These are phyloP conservation scores for Apamea sordens DNA, from an alignment of 2,888 invertebrate genomes.

Conservation along the genomic window DNA sequence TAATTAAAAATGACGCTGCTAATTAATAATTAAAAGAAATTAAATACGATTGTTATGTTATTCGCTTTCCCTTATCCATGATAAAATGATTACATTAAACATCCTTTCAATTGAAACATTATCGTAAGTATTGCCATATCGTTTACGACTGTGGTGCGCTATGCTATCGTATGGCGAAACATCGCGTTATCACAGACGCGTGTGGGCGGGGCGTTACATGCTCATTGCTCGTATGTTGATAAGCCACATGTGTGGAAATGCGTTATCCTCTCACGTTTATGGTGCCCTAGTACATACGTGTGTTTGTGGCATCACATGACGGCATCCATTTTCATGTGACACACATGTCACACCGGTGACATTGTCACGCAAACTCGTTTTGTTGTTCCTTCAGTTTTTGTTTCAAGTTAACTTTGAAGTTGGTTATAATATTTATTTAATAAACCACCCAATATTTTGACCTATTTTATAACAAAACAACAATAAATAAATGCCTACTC, in stretches of 20 bases:
- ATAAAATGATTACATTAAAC: neutral
- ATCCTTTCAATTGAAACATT: neutral
- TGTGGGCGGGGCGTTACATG: slow-evolving; percentile 43
- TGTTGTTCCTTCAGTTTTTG: slow-evolving; percentile 35
- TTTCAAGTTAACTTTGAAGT: neutral
- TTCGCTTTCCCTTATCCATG: neutral
- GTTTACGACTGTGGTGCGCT: slow-evolving; percentile 3
- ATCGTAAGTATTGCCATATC: neutral
- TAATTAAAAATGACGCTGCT: neutral
- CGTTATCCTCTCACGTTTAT: slow-evolving; percentile 67
- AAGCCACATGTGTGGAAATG: slow-evolving; percentile 64
- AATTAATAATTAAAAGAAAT: neutral
- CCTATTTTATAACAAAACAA: neutral
- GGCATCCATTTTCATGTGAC: slow-evolving; percentile 78
- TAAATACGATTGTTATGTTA: no score
- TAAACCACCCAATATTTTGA: neutral
- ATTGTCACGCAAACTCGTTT: slow-evolving; percentile 56
- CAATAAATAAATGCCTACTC: neutral
- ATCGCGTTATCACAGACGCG: slow-evolving; percentile 48
- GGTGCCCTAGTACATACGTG: slow-evolving; percentile 79
- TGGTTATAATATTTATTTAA: neutral
- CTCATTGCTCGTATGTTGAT: slow-evolving; percentile 53
- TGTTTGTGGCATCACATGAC: slow-evolving; percentile 80
- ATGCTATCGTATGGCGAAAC: slow-evolving; percentile 34
- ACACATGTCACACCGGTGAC: slow-evolving; percentile 63